Conservation (phyloP, 2,113 vertebrate genomes). For the Willisornis vidua region DNA sequence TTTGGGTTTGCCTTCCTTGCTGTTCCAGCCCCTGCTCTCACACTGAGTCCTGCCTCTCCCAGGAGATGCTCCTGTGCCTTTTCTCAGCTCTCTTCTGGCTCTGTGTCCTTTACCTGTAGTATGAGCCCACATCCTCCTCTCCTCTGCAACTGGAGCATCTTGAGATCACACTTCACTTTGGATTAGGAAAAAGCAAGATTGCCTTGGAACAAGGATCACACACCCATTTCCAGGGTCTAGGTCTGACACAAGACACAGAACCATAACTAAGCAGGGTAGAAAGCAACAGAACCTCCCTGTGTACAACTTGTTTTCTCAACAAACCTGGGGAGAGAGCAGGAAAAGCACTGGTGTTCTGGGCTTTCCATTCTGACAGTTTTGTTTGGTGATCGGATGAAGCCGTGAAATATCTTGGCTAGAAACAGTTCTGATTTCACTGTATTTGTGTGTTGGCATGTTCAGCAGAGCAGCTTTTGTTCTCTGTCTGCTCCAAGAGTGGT, state of each 20-base stretch:
- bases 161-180: neutral
- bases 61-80: neutral
- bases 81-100: neutral
- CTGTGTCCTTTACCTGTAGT: fast-evolving
- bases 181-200: neutral
- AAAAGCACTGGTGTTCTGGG: neutral
- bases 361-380: neutral
- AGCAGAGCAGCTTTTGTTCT: neutral
- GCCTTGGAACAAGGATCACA: neutral
- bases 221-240: neutral
- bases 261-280: fast-evolving
- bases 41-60: neutral
- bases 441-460: neutral
- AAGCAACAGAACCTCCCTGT: neutral
- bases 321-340: neutral
- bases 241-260: neutral
- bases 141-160: neutral
- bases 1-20: neutral
- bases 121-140: neutral
- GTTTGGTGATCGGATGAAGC: neutral
- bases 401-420: neutral
- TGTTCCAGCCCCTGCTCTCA: neutral
- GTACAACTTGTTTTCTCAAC: neutral
- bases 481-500: neutral
- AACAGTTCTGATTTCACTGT: neutral